These are phyloP conservation scores for Catocala sponsa DNA, from an alignment of 2,888 invertebrate genomes.

Conservation along the genomic window DNA sequence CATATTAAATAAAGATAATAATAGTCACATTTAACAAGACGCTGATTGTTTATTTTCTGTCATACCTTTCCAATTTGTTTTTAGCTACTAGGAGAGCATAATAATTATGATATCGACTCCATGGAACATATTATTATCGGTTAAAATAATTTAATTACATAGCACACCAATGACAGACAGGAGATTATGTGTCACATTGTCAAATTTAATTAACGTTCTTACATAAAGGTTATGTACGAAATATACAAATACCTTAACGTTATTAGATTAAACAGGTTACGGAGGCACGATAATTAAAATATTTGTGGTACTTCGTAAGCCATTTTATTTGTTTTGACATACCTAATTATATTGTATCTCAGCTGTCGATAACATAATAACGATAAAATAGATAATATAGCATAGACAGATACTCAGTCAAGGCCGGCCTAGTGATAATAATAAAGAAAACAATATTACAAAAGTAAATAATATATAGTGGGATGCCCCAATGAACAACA, in stretches of 20 bases:
- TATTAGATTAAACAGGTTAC: constrained; percentile 47
- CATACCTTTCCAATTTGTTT: too few relatives aligned
- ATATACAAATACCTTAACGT: constrained; percentile 20
- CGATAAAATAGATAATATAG: constrained; percentile 12
- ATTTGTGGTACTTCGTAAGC: constrained; percentile 21
- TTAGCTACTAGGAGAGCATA: too few relatives aligned
- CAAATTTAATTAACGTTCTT: constrained; percentile 40
- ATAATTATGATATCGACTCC: too few relatives aligned
- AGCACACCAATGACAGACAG: constrained; percentile 4
- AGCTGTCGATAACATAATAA: constrained; percentile 3
- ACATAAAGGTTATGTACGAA: constrained; percentile 24
- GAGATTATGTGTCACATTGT: constrained; percentile 13
- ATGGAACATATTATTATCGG: too few relatives aligned
- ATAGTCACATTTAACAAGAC: too few relatives aligned
- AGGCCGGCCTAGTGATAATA: constrained; percentile 5
- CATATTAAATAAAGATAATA: too few relatives aligned
- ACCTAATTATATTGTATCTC: background rate
- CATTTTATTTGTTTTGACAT: constrained; percentile 20
- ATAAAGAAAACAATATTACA: background rate
- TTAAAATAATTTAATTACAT: constrained; percentile 8
- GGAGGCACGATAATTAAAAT: constrained; percentile 28
- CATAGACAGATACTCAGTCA: constrained; percentile 4
- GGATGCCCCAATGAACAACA: background rate
- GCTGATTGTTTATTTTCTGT: too few relatives aligned
- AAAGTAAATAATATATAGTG: background rate